Evolutionary conservation across 2,888 invertebrate genomes (phyloP).

Genomic region (Brenthis ino): DNA sequence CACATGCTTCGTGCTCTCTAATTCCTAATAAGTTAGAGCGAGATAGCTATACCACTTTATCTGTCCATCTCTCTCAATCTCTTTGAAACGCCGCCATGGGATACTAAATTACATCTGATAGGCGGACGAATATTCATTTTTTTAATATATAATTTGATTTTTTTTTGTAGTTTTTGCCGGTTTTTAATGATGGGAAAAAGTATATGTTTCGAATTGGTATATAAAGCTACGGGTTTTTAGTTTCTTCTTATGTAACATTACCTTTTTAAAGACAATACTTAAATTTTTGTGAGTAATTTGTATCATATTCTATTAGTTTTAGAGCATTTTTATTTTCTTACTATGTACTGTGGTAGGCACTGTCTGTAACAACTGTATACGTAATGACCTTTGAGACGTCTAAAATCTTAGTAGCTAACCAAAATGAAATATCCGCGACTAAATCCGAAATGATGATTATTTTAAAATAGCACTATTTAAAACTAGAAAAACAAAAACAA

Average conservation of each 20-base stretch:
- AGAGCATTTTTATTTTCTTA: no score
- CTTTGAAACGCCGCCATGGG: conserved; percentile 36
- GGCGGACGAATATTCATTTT: conserved; percentile 1
- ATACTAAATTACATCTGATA: conserved; percentile 30
- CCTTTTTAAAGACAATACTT: no score
- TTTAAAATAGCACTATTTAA: no score
- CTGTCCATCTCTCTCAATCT: conserved; percentile 17
- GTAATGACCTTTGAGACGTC: no score
- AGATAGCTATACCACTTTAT: conserved; percentile 2
- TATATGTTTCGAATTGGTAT: neutral
- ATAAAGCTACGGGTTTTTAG: neutral
- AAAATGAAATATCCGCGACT: no score
- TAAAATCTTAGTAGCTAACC: no score
- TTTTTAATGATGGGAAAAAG: conserved; percentile 10
- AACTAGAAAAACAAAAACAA: no score
- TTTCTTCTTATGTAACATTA: neutral
- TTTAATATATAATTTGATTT: neutral
- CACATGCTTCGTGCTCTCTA: conserved; percentile 18
- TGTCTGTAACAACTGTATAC: no score
- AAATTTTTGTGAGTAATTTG: no score
- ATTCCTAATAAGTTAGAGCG: conserved; percentile 14
- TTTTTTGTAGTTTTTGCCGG: conserved; percentile 9
- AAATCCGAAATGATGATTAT: no score
- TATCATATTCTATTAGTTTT: no score
- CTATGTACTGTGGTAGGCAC: no score